Evolutionary conservation across 2,888 invertebrate species (phyloP), one percentile per base, ranked within the genome.

Genomic region (Cryptus armator): DNA sequence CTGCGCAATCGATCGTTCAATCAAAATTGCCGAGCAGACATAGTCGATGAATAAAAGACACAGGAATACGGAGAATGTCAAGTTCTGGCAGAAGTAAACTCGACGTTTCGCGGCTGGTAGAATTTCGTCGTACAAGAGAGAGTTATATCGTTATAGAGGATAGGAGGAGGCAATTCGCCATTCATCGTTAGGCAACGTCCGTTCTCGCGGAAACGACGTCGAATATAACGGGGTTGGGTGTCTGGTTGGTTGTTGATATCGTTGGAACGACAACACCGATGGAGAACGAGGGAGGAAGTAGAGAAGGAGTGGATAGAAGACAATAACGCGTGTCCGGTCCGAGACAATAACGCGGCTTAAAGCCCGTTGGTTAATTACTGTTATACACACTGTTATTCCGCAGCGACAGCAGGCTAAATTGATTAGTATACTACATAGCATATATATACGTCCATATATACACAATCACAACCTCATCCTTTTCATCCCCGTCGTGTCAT

Each of bases 331-430:
- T 67, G 76, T 83, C 83, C 70, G 75, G 46, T 83, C 71, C 64
- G 71, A 67, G 71, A 84, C 70, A 85, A 81, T 77, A 75, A 66
- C 68, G 43, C 32, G 46, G 59, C 56, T 75, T 67, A 74, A 72
- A 81, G 77, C 68, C 46, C 70, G 70, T 29, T 67, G 64, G 75
- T 84, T 84, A 84, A 84, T 84, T 84, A 76, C 71, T 66, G 67
- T 80, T 76, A 48, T 72, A 72, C 51, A 76, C 56, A 64, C 12
- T 56, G 66, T 78, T 83, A 71, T 77, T 56, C 56, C 64, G 53
- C 53, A 32, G 14, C 43, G 66, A 84, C 70, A 46, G 74, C 19
- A 32, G 16, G 53, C 74, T 80, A 48, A 72, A 76, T 82, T 76
- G 81, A 76, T 83, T 80, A 43, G 43, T 70, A 44, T 59, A 43